phyloP scores from a whole-genome alignment of 2,113 vertebrate species.

The Addax nasomaculatus region DNA sequence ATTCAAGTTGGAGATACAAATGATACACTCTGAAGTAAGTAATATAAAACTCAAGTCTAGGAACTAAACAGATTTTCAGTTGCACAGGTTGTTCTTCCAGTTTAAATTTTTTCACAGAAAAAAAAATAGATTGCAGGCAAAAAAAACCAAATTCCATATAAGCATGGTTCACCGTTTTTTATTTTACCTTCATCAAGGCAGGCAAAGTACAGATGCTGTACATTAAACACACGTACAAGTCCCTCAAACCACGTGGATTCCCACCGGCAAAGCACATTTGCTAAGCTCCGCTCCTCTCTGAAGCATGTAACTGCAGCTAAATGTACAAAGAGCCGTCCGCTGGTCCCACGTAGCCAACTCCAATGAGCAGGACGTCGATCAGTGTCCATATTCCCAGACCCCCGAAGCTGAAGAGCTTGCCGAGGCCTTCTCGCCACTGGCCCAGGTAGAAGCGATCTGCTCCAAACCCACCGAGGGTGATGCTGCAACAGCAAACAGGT shows the following conservation, averaged over 20 bases:
- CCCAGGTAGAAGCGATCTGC: conserved; percentile 98
- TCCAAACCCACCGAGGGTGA: conserved; percentile 96
- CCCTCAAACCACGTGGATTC: background rate
- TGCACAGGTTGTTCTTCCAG: background rate
- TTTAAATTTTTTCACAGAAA: conserved; percentile 67
- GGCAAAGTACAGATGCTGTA: conserved; percentile 88
- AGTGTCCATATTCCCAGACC: conserved; percentile 98
- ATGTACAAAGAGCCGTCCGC: conserved; percentile 98
- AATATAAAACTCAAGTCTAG: background rate
- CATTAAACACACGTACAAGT: conserved; percentile 73
- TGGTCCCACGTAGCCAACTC: conserved; percentile 95
- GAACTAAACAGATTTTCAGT: background rate
- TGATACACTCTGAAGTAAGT: background rate
- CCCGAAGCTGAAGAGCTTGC: conserved; percentile 99
- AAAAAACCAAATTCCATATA: conserved; percentile 58
- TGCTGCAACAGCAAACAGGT: conserved; percentile 78
- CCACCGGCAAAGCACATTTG: background rate
- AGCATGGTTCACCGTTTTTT: conserved; percentile 40
- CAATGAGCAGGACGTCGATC: conserved; percentile 95
- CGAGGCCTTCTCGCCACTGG: conserved; percentile 97
- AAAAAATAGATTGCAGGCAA: conserved; percentile 55
- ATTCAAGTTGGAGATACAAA: background rate
- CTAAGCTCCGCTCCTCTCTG: background rate
- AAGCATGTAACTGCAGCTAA: conserved; percentile 66
- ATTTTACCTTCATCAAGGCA: conserved; percentile 85